Base-by-base conservation (phyloP, 1,140 invertebrate species). In the Matsumurasca onukii region DNA sequence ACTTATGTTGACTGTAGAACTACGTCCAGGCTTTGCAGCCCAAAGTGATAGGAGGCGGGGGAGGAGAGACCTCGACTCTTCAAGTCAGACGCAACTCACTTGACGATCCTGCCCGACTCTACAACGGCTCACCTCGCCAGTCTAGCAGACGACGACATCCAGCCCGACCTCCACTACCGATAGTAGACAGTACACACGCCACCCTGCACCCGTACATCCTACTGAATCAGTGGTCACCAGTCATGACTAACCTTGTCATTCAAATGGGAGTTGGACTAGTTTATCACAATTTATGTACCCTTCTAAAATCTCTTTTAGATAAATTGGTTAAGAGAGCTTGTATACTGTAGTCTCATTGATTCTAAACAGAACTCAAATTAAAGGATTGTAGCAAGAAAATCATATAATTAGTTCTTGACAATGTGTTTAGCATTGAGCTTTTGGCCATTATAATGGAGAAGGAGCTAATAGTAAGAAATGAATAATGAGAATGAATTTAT, bases 1-100 rank as follows among this genome's bases (percentile, higher is more conserved):
- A 12, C 48, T 49, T n/a, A 24, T 55, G 68, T 64, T 61, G 25
- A 70, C 77, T 81, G 48, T 82, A 92, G 91, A 91, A 87, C 76
- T 92, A 91, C 77, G 89, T 93, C 13, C 90, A 92, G 77, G 88
- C 88, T 34, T 79, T 93, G 69, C 90, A 92, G 77, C 86, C 89
- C 77, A 89, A 88, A 72, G 78, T 82, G 3, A 81, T 81, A 25
- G 82, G 79, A 63, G 78, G 79, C 72, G 82, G 77, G 74, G 86
- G 82, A 75, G 85, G 88, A 69, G 89, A 89, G 80, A 89, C 87
- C 72, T 89, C 87, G 72, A 91, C 89, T 0, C 81, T 91, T 62
- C 88, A n/a, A 90, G 75, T 89, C 88, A 48, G 90, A 92, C 79
- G 85, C 86, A 0, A 89, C 87, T 1, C 86, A 88, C 75, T 82